Conservation (phyloP, 2,113 vertebrate genomes). For the Calyptomena viridis region DNA sequence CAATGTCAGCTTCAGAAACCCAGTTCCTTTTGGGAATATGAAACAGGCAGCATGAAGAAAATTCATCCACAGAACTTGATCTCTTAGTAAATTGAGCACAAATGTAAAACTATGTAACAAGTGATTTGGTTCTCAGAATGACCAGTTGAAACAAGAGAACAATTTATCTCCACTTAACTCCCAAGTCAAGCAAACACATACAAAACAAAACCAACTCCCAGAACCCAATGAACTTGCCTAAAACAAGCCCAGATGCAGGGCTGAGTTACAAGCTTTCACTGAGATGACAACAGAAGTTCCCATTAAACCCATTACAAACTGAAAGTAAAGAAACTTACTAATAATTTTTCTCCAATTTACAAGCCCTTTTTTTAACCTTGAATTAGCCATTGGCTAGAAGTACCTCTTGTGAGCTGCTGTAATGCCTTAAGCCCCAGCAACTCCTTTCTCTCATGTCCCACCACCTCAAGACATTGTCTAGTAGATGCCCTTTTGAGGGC, state of each 20-base stretch:
- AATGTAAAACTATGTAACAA: not conserved
- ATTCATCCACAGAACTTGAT: not conserved
- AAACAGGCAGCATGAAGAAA: not conserved
- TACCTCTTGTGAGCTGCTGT: not conserved
- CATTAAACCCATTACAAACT: not conserved
- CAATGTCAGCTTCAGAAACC: not conserved
- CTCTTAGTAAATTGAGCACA: not conserved
- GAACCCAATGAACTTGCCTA: not conserved
- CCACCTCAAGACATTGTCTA: not conserved
- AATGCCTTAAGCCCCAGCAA: not conserved
- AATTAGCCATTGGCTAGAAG: not conserved
- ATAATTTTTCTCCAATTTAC: not conserved
- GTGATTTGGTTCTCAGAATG: not conserved
- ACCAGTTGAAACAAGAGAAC: not conserved
- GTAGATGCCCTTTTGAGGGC: not conserved
- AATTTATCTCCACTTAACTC: not conserved
- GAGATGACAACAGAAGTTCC: not conserved
- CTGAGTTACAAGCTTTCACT: not conserved
- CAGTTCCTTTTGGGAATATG: not conserved
- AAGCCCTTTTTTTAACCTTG: not conserved
- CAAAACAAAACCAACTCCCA: not conserved
- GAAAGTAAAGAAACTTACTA: not conserved
- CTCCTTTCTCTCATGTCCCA: not conserved
- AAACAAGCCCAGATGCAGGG: not conserved
- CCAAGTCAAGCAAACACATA: not conserved